Conservation (phyloP, 2,797 vertebrate species). For the Tokudaia muenninki region DNA sequence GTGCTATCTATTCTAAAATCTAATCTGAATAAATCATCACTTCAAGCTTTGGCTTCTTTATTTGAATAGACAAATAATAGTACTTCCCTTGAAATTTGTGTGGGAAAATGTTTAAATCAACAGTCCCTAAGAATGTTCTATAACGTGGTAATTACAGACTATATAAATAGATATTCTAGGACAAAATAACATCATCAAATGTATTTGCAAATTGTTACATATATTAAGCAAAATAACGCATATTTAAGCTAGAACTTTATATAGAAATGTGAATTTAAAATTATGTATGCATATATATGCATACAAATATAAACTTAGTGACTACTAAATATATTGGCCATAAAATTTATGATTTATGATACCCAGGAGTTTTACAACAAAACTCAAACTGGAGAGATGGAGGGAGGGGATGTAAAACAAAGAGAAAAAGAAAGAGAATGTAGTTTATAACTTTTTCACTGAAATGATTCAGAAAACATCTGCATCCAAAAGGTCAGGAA, state of each 20-base stretch:
- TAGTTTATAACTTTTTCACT: conserved; percentile 13
- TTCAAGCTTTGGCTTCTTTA: conserved; percentile 1
- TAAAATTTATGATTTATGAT: not conserved
- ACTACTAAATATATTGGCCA: not conserved
- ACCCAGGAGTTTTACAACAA: not conserved
- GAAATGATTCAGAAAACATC: not conserved
- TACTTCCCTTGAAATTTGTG: not conserved
- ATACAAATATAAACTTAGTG: not conserved
- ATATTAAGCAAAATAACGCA: conserved; percentile 42
- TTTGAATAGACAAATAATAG: conserved; percentile 21
- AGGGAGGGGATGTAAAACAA: accelerated
- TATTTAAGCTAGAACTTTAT: conserved; percentile 31
- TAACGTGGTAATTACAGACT: conserved; percentile 45
- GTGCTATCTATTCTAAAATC: not conserved
- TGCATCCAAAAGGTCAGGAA: not conserved
- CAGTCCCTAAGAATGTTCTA: conserved; percentile 19
- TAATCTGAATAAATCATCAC: not conserved
- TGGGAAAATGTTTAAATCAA: conserved; percentile 26
- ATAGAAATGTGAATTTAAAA: not conserved
- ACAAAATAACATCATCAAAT: conserved; percentile 14
- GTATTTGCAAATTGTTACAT: not conserved
- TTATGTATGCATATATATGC: not conserved
- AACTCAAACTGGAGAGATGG: not conserved
- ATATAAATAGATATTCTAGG: conserved; percentile 47
- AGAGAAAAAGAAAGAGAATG: not conserved